These are phyloP conservation scores for Trissonchulus sp. DNA, from an alignment of 2,888 invertebrate species.

Conservation along the genomic window DNA sequence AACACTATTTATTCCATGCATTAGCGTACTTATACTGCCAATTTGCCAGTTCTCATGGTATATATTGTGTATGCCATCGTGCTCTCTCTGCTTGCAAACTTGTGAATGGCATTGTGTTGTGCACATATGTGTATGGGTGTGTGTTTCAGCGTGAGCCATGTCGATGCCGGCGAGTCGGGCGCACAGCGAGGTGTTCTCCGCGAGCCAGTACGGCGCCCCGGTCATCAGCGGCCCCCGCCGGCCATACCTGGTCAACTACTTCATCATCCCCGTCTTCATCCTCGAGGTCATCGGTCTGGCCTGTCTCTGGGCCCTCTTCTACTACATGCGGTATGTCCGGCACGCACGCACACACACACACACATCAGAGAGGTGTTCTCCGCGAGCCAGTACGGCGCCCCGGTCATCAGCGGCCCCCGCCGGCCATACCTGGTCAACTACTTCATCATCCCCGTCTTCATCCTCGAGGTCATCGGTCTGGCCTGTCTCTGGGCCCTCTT, in stretches of 20 bases:
- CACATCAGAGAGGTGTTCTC: constrained; percentile 49
- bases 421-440: constrained; percentile 42
- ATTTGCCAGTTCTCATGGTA: too few relatives aligned
- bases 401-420: too few relatives aligned
- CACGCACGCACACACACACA: too few relatives aligned
- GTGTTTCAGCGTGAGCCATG: too few relatives aligned
- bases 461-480: constrained; percentile 54
- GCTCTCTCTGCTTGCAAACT: too few relatives aligned
- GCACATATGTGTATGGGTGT: too few relatives aligned
- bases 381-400: constrained; percentile 48
- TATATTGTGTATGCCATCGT: too few relatives aligned
- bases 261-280: constrained; percentile 53
- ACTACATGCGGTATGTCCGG: constrained; percentile 53
- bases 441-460: constrained; percentile 53
- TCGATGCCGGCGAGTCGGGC: too few relatives aligned
- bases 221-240: constrained; percentile 28
- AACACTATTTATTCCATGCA: too few relatives aligned
- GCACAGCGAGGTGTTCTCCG: too few relatives aligned
- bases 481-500: constrained; percentile 54
- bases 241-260: constrained; percentile 44
- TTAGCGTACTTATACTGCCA: too few relatives aligned
- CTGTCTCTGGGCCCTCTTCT: constrained; percentile 54
- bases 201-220: constrained; percentile 48
- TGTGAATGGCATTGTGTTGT: too few relatives aligned
- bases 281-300: constrained; percentile 54